Percentiles rank a stretch among this genome's conserved stretches.
These are phyloP conservation scores for Knipowitschia caucasica DNA, from an alignment of 2,797 vertebrate species.

Conservation along the genomic window DNA sequence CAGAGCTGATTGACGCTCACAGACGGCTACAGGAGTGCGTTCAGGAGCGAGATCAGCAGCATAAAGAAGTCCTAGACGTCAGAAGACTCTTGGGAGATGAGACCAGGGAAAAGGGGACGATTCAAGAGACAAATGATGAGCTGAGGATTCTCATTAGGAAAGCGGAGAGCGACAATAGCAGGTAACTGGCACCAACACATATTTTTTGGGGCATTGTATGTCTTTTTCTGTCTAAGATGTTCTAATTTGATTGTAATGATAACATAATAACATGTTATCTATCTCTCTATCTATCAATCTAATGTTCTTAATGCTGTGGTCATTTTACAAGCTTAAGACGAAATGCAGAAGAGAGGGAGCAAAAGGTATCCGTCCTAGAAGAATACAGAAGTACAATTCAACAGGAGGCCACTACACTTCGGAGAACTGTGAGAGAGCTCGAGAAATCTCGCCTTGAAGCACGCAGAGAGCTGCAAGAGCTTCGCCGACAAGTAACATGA, in stretches of 20 bases:
- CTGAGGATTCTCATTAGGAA: conserved; percentile 72
- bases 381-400: conserved; percentile 65
- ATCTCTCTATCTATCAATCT: too few species aligned
- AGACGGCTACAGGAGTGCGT: conserved; percentile 66
- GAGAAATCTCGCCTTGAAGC: conserved; percentile 70
- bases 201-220: not conserved
- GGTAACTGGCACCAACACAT: too few species aligned
- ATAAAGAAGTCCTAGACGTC: conserved; percentile 73
- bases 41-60: conserved; percentile 66
- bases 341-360: conserved; percentile 76
- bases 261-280: too few species aligned
- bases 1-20: conserved; percentile 74
- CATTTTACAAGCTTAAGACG: conserved; percentile 69
- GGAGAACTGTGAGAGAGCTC: conserved; percentile 68
- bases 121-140: conserved; percentile 76
- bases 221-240: not conserved
- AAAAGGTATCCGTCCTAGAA: conserved; percentile 71
- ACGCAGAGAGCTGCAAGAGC: conserved; percentile 76
- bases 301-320: too few species aligned
- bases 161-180: conserved; percentile 79
- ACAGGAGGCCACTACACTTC: conserved; percentile 67
- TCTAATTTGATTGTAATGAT: too few species aligned
- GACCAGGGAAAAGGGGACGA: conserved; percentile 71
- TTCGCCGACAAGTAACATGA: conserved; percentile 76
- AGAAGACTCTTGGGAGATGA: conserved; percentile 65